These are phyloP conservation scores for Griposia aprilina DNA, from an alignment of 2,888 invertebrate genomes.

Conservation along the genomic window DNA sequence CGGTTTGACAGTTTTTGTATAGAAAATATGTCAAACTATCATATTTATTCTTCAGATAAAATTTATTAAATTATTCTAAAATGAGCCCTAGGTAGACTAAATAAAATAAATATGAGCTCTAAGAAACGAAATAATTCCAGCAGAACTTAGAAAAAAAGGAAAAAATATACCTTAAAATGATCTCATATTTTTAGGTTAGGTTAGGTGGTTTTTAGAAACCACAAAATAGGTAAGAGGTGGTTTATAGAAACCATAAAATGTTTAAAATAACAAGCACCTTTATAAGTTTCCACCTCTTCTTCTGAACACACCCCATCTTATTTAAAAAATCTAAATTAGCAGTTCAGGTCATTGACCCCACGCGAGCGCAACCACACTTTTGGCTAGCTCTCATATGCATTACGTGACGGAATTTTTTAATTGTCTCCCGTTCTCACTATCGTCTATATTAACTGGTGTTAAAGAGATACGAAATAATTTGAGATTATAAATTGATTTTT, in stretches of 20 bases:
- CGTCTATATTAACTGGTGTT: constrained; percentile 63
- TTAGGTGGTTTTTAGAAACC: no score
- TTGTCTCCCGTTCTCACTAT: constrained; percentile 77
- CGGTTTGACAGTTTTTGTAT: no score
- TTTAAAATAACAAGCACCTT: background rate
- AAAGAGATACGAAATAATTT: constrained; percentile 68
- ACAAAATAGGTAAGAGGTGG: no score
- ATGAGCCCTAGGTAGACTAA: no score
- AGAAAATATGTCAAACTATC: no score
- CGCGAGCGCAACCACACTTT: constrained; percentile 79
- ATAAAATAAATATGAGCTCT: no score
- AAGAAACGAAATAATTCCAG: no score
- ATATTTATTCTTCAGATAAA: no score
- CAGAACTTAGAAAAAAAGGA: no score
- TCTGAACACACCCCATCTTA: constrained; percentile 36
- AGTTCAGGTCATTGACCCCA: constrained; percentile 76
- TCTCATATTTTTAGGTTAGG: background rate
- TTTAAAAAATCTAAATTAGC: constrained; percentile 72
- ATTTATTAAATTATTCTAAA: no score
- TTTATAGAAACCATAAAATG: background rate
- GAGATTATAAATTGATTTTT: constrained; percentile 54
- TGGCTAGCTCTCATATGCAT: constrained; percentile 83
- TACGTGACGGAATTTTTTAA: constrained; percentile 87
- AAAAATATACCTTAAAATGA: no score
- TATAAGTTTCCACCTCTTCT: background rate